These are phyloP conservation scores for Acleris cristana DNA, from an alignment of 2,888 invertebrate species.

Conservation along the genomic window DNA sequence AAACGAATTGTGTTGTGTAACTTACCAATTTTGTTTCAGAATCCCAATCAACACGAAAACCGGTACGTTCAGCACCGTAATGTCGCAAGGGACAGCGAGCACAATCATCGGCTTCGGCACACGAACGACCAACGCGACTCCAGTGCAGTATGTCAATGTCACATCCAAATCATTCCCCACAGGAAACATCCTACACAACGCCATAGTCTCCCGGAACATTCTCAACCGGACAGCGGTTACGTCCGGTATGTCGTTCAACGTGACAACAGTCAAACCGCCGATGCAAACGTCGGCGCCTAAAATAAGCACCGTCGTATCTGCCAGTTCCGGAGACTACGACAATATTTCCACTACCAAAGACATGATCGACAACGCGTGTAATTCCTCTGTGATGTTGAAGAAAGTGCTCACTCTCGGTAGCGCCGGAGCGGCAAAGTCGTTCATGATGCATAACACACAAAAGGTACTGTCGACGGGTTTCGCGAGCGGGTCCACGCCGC, in stretches of 20 bases:
- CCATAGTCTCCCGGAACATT: constrained; percentile 78
- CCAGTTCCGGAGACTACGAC: constrained; percentile 67
- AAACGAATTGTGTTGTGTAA: not conserved
- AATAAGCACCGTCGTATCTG: constrained; percentile 63
- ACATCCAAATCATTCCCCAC: constrained; percentile 78
- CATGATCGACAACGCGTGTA: constrained; percentile 80
- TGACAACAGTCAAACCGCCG: constrained; percentile 66
- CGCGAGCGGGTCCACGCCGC: constrained; percentile 72
- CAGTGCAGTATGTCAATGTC: constrained; percentile 76
- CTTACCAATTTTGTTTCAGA: constrained; percentile 46
- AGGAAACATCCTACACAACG: constrained; percentile 79
- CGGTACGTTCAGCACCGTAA: constrained; percentile 75
- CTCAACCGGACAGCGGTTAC: constrained; percentile 65
- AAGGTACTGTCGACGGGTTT: constrained; percentile 77
- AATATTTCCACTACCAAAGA: constrained; percentile 78
- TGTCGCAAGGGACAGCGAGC: constrained; percentile 79
- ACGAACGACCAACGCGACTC: constrained; percentile 69
- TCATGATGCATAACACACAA: constrained; percentile 81
- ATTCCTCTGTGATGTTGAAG: constrained; percentile 80
- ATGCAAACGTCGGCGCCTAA: constrained; percentile 68
- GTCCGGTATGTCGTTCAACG: constrained; percentile 69
- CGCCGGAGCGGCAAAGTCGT: constrained; percentile 73
- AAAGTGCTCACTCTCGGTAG: constrained; percentile 79
- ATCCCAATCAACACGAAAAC: constrained; percentile 76
- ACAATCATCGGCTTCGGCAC: constrained; percentile 77